phyloP scores from a whole-genome alignment of 2,797 vertebrate genomes.

The Arnoldichthys spilopterus region DNA sequence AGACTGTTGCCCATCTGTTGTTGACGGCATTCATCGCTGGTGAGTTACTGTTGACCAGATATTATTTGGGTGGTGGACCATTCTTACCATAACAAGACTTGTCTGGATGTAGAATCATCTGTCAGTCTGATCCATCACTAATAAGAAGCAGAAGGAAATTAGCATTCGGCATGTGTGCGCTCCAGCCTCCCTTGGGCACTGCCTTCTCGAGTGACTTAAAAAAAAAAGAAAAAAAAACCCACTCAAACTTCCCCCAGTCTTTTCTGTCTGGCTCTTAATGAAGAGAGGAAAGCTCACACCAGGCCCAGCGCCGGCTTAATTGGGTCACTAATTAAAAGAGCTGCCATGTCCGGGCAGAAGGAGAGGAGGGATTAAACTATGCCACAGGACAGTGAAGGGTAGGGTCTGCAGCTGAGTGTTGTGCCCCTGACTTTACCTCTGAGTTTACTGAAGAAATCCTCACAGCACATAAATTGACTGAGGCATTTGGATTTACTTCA shows the following conservation, averaged over 20 bases:
- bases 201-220: constrained; percentile 16
- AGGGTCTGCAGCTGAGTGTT: constrained; percentile 54
- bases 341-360: constrained; percentile 73
- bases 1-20: no score
- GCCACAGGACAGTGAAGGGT: constrained; percentile 71
- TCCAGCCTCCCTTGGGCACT: neutral
- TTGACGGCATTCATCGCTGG: no score
- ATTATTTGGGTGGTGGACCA: no score
- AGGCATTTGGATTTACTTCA: constrained; percentile 20
- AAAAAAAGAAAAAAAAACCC: constrained; percentile 24
- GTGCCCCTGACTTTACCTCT: constrained; percentile 29
- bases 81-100: neutral
- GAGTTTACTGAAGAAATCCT: constrained; percentile 25
- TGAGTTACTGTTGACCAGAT: no score
- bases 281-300: constrained; percentile 64
- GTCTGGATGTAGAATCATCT: neutral
- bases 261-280: constrained; percentile 49
- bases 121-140: neutral
- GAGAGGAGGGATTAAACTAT: constrained; percentile 77
- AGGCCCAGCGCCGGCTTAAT: constrained; percentile 80
- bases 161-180: neutral
- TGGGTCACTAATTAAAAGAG: constrained; percentile 89
- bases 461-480: constrained; percentile 17
- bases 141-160: constrained; percentile 4
- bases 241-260: constrained; percentile 39